Percentiles rank a stretch among this genome's conserved stretches.
Conservation (phyloP, 2,113 vertebrate genomes). For the Gymnocephalus cernua region DNA sequence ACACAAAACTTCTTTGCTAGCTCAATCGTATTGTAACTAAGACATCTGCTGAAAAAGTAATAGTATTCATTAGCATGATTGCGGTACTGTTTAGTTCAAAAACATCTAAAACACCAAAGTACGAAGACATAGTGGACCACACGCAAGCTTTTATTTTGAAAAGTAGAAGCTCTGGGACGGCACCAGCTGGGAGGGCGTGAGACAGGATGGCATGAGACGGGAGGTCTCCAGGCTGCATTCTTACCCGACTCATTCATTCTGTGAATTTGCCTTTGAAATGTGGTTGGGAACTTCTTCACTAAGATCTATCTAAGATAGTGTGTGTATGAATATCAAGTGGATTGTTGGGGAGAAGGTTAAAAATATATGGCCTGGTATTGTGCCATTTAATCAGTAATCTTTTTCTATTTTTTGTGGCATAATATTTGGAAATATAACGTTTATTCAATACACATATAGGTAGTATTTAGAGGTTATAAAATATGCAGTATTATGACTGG, state of each 20-base stretch:
- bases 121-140: no score
- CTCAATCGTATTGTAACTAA: no score
- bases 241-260: neutral
- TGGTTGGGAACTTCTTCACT: neutral
- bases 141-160: no score
- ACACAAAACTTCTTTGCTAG: no score
- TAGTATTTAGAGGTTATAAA: neutral
- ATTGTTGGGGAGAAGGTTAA: neutral
- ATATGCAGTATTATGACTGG: neutral
- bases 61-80: no score
- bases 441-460: neutral
- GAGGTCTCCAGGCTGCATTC: no score
- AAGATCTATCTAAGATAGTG: neutral
- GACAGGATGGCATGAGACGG: no score
- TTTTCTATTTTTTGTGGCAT: neutral
- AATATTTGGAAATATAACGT: neutral
- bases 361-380: neutral
- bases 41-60: no score
- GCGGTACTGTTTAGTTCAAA: no score
- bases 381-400: neutral
- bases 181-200: no score
- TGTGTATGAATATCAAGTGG: neutral
- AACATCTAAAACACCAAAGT: no score
- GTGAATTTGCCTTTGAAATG: conserved; percentile 10
- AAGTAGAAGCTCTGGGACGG: no score